Evolutionary conservation across 2,797 vertebrate genomes (phyloP).

Genomic region (Heteromormyrus szaboi): DNA sequence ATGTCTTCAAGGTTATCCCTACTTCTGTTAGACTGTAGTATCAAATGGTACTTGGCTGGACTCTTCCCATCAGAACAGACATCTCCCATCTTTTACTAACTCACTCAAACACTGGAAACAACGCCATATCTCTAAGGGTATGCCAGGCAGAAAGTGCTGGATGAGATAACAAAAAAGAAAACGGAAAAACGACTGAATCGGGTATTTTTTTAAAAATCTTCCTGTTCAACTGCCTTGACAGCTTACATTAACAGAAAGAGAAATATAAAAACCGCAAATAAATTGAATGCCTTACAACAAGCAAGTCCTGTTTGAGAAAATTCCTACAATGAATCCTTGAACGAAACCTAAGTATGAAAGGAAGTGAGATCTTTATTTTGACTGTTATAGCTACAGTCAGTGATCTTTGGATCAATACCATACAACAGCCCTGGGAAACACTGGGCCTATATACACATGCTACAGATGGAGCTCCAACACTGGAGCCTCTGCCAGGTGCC

Average conservation of each 20-base stretch:
- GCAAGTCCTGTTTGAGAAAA: constrained; percentile 23
- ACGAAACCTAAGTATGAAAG: constrained; percentile 17
- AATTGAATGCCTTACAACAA: constrained; percentile 22
- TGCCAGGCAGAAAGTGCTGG: neutral
- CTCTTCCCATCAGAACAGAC: neutral
- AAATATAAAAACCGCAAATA: constrained; percentile 16
- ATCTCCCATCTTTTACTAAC: neutral
- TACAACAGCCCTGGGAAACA: constrained; percentile 19
- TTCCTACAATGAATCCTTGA: constrained; percentile 27
- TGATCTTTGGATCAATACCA: constrained; percentile 35
- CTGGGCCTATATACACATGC: constrained; percentile 27
- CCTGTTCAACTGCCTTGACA: constrained; percentile 15
- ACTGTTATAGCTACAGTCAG: constrained; percentile 33
- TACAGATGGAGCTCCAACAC: constrained; percentile 4
- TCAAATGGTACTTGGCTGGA: neutral
- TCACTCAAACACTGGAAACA: neutral
- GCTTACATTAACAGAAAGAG: neutral
- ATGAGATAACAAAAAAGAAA: neutral
- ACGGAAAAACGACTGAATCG: constrained; percentile 6
- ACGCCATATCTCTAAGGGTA: neutral
- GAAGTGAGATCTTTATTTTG: constrained; percentile 31
- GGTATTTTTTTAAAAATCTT: constrained; percentile 9
- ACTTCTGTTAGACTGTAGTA: neutral
- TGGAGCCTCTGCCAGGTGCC: constrained; percentile 50
- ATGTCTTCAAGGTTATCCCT: neutral